Conservation (phyloP, 1,140 invertebrate species). For the Drosophila gunungcola region DNA sequence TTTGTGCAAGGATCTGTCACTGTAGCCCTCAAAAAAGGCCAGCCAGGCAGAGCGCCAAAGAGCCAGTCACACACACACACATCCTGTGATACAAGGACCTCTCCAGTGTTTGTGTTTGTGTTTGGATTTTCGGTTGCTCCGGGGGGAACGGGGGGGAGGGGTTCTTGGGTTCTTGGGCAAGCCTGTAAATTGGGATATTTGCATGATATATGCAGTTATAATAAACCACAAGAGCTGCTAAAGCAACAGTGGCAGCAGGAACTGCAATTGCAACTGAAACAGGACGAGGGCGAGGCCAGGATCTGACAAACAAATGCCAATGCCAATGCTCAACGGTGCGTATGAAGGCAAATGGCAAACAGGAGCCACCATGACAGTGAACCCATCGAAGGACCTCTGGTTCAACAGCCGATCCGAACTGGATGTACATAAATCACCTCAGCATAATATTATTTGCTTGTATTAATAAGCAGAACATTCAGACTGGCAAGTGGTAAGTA, state of each 20-base stretch:
- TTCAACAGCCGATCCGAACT: slow-evolving; percentile 9
- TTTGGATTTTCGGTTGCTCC: slow-evolving; percentile 42
- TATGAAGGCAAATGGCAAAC: slow-evolving; percentile 63
- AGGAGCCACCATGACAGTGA: slow-evolving; percentile 50
- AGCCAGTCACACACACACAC: slow-evolving; percentile 13
- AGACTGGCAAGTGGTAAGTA: no score
- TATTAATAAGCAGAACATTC: not conserved
- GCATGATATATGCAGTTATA: slow-evolving; percentile 81
- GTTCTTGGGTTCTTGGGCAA: not conserved
- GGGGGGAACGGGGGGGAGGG: not conserved
- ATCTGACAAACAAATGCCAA: slow-evolving; percentile 63
- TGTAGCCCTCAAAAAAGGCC: slow-evolving; percentile 20
- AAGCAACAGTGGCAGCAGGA: slow-evolving; percentile 46
- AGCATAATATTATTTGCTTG: slow-evolving; percentile 15
- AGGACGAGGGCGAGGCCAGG: slow-evolving; percentile 3
- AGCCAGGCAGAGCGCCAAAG: not conserved
- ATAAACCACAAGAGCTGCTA: slow-evolving; percentile 78
- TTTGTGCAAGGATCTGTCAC: slow-evolving; percentile 50
- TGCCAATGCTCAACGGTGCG: slow-evolving; percentile 72
- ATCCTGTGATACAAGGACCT: slow-evolving; percentile 39
- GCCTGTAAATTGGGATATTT: slow-evolving; percentile 36
- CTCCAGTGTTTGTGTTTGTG: slow-evolving; percentile 36
- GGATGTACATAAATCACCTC: slow-evolving; percentile 15
- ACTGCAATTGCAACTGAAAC: slow-evolving; percentile 13
- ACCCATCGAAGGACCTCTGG: slow-evolving; percentile 10